phyloP scores from a whole-genome alignment of 2,888 invertebrate genomes.

The Scaptomyza reducta region DNA sequence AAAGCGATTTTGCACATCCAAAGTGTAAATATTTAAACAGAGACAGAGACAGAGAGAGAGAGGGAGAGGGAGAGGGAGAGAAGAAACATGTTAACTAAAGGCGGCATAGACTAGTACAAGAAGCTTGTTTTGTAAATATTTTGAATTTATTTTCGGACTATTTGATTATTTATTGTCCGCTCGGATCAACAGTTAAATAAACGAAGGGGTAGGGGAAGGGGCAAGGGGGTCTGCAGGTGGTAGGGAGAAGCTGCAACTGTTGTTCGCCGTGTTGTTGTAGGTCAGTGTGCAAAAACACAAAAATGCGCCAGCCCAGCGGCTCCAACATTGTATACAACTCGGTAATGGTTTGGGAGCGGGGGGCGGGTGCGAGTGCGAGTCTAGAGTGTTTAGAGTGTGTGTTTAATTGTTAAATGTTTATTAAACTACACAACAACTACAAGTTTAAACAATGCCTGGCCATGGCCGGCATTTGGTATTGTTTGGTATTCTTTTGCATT shows the following conservation, averaged over 20 bases:
- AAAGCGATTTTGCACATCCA: conserved; percentile 44
- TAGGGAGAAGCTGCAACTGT: conserved; percentile 67
- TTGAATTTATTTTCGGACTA: conserved; percentile 55
- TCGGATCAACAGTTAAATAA: conserved; percentile 47
- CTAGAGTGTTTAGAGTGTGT: conserved; percentile 77
- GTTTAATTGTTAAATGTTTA: conserved; percentile 81
- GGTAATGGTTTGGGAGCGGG: conserved; percentile 11
- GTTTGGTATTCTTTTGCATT: conserved; percentile 59
- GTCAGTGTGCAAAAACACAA: conserved; percentile 83
- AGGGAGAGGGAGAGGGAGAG: background rate
- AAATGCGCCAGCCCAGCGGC: conserved; percentile 32
- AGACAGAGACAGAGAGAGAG: conserved; percentile 1
- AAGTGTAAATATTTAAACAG: conserved; percentile 72
- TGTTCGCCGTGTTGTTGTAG: conserved; percentile 81
- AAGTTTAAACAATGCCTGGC: conserved; percentile 77
- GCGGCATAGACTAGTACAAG: conserved; percentile 62
- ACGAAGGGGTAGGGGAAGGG: background rate
- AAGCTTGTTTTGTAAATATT: conserved; percentile 72
- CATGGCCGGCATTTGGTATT: conserved; percentile 58
- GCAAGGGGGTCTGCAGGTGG: conserved; percentile 13
- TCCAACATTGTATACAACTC: conserved; percentile 54
- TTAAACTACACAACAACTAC: conserved; percentile 59
- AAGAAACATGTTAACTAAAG: conserved; percentile 49
- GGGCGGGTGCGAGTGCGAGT: background rate
- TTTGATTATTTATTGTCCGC: conserved; percentile 78